A percentile compares a stretch with the other conserved stretches of the same genome.
These are phyloP conservation scores for Blera fallax DNA, from an alignment of 2,888 invertebrate genomes.

Conservation along the genomic window DNA sequence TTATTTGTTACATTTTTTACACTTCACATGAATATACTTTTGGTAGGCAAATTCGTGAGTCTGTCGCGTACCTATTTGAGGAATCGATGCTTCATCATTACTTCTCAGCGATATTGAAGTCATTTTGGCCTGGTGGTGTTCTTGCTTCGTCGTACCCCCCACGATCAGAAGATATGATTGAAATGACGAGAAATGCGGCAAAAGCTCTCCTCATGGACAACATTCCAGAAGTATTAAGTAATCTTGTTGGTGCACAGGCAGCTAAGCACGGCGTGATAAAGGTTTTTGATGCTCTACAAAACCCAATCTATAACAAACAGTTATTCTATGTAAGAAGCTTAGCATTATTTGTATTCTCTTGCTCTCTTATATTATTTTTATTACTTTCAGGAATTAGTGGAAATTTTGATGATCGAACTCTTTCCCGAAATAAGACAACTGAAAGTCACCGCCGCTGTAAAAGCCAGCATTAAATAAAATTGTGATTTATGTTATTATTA, in stretches of 20 bases:
- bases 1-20: neutral
- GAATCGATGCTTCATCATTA: constrained; percentile 96
- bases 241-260: constrained; percentile 92
- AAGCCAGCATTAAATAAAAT: constrained; percentile 55
- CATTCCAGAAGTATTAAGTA: constrained; percentile 90
- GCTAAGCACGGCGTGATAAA: constrained; percentile 92
- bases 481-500: constrained; percentile 64
- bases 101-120: constrained; percentile 90
- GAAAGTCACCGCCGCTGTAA: constrained; percentile 74
- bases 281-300: constrained; percentile 93
- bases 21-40: neutral
- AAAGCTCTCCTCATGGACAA: constrained; percentile 85
- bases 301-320: constrained; percentile 93
- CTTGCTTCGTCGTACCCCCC: constrained; percentile 83
- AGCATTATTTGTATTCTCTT: neutral
- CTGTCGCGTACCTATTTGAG: constrained; percentile 92
- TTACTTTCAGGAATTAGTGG: constrained; percentile 85
- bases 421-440: constrained; percentile 87
- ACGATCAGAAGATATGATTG: constrained; percentile 85
- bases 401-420: constrained; percentile 86
- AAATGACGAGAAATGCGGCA: constrained; percentile 87
- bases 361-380: neutral
- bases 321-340: constrained; percentile 90
- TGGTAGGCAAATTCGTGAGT: constrained; percentile 91
- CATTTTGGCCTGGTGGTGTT: constrained; percentile 95